phyloP scores from a whole-genome alignment of 2,888 invertebrate species.

The Pristionchus exspectatus region DNA sequence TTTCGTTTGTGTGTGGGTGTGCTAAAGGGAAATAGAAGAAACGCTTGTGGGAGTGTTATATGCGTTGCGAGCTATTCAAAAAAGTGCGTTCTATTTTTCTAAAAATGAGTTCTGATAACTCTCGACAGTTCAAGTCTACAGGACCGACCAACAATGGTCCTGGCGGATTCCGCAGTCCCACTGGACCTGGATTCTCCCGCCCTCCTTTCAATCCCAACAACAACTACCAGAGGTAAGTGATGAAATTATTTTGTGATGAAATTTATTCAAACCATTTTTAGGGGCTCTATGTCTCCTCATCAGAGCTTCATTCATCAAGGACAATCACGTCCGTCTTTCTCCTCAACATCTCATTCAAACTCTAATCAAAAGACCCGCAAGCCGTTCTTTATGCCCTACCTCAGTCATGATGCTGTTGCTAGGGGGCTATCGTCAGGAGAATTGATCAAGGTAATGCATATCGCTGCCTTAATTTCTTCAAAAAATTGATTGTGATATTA shows the following conservation, averaged over 20 bases:
- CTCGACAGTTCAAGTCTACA: background rate
- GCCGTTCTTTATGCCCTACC: constrained; percentile 60
- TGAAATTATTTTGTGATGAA: constrained; percentile 33
- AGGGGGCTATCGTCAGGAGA: constrained; percentile 54
- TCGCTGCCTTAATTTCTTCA: no score
- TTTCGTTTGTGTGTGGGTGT: background rate
- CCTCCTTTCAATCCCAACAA: constrained; percentile 45
- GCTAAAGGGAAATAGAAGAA: background rate
- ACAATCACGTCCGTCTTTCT: constrained; percentile 13
- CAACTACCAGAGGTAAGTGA: constrained; percentile 50
- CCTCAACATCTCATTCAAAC: constrained; percentile 47
- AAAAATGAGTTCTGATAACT: background rate
- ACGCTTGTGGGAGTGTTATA: background rate
- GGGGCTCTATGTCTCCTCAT: constrained; percentile 47
- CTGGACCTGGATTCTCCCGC: constrained; percentile 9
- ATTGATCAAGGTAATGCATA: constrained; percentile 55
- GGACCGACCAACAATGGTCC: constrained; percentile 46
- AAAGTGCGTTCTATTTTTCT: background rate
- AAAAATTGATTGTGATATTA: no score
- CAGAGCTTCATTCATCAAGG: constrained; percentile 46
- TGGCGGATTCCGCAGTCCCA: constrained; percentile 38
- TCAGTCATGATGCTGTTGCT: constrained; percentile 54
- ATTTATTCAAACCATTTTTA: background rate
- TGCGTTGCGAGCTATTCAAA: background rate
- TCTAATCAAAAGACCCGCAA: constrained; percentile 58